Conservation (phyloP, 2,888 invertebrate genomes). For the Sipha maydis region DNA sequence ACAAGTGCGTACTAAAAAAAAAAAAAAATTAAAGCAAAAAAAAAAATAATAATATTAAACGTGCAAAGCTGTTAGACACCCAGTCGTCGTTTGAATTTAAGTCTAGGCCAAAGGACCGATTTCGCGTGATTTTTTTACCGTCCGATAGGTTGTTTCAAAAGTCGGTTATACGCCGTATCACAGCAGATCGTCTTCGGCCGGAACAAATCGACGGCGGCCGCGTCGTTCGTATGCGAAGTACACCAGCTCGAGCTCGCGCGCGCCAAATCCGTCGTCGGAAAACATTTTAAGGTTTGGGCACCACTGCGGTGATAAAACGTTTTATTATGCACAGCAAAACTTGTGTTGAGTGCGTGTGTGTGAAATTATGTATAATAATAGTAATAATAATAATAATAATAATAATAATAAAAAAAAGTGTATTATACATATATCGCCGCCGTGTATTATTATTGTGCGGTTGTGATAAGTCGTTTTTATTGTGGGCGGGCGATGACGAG, state of each 20-base stretch:
- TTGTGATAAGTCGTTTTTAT: background rate
- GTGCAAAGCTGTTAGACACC: background rate
- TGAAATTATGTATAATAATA: too few species aligned
- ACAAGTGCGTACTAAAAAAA: slow-evolving; percentile 27
- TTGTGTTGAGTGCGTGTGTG: too few species aligned
- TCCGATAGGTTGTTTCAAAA: background rate
- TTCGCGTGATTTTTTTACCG: background rate
- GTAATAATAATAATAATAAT: too few species aligned
- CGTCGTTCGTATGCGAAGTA: too few species aligned
- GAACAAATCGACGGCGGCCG: too few species aligned
- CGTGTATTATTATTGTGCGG: background rate
- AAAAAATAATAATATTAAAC: background rate
- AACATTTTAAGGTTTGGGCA: background rate
- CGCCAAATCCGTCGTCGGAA: background rate
- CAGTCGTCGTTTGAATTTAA: background rate
- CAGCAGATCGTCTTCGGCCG: background rate
- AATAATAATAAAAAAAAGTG: too few species aligned
- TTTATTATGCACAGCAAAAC: background rate
- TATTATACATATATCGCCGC: too few species aligned
- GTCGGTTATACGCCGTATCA: background rate
- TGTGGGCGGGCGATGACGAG: background rate
- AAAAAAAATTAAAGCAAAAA: background rate
- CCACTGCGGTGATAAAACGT: slow-evolving; percentile 16
- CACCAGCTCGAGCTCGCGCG: background rate
- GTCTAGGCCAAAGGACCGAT: background rate